Conservation (phyloP, 2,113 vertebrate genomes). For the Emydocephalus ijimae region DNA sequence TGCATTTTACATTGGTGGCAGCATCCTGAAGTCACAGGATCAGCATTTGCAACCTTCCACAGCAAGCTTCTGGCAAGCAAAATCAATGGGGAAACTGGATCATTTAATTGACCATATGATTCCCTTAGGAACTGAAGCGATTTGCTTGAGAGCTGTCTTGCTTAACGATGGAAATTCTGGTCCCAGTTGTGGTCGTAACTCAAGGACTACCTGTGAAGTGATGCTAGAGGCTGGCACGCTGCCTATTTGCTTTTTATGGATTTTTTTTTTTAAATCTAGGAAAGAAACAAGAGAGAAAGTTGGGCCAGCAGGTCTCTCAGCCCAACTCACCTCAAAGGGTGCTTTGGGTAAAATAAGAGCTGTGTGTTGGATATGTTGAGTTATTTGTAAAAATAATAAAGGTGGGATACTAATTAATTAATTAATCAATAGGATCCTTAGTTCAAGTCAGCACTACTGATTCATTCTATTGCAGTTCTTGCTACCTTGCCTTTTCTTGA, state of each 20-base stretch:
- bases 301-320: background rate
- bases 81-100: background rate
- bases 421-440: background rate
- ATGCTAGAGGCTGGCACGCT: background rate
- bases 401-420: background rate
- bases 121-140: background rate
- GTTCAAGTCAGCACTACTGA: background rate
- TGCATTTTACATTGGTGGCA: background rate
- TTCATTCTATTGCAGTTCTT: background rate
- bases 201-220: background rate
- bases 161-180: background rate
- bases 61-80: too few relatives aligned
- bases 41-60: background rate
- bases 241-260: background rate
- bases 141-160: background rate
- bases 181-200: background rate
- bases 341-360: background rate
- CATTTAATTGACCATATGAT: background rate
- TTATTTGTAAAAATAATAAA: background rate
- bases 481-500: background rate
- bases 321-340: background rate
- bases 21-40: background rate
- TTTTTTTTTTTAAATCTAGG: too few relatives aligned
- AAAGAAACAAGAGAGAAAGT: background rate
- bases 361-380: background rate